A percentile compares a stretch with the other conserved stretches of the same genome.
phyloP scores from a whole-genome alignment of 2,113 vertebrate species.

The Macaca fascicularis region DNA sequence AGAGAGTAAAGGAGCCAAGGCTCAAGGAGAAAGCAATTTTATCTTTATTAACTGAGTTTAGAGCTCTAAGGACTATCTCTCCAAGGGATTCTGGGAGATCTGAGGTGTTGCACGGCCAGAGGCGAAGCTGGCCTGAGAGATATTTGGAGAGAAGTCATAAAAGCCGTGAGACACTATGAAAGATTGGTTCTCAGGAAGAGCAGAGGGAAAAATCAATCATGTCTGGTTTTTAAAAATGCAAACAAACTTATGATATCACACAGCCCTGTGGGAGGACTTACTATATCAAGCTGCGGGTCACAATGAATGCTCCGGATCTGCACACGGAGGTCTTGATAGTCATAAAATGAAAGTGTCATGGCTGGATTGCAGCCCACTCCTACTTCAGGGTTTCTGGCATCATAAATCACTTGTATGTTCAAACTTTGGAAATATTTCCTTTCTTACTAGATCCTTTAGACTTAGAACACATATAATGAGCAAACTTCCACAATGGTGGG shows the following conservation, averaged over 20 bases:
- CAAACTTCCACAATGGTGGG: not conserved
- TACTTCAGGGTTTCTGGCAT: not conserved
- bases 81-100: not conserved
- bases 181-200: not conserved
- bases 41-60: not conserved
- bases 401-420: not conserved
- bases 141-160: not conserved
- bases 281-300: not conserved
- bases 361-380: not conserved
- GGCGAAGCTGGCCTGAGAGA: not conserved
- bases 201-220: not conserved
- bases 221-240: not conserved
- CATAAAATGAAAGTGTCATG: not conserved
- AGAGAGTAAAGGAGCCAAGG: not conserved
- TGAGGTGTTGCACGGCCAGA: not conserved
- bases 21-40: not conserved
- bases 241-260: not conserved
- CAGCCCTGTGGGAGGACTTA: not conserved
- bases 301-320: not conserved
- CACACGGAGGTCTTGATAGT: not conserved
- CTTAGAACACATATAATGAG: not conserved
- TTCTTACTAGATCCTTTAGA: not conserved
- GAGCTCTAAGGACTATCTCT: not conserved
- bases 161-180: not conserved
- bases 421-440: conserved; percentile 6